A percentile compares a stretch with the other conserved stretches of the same genome.
These are phyloP conservation scores for Pararge aegeria DNA, from an alignment of 1,140 invertebrate genomes.

Conservation along the genomic window DNA sequence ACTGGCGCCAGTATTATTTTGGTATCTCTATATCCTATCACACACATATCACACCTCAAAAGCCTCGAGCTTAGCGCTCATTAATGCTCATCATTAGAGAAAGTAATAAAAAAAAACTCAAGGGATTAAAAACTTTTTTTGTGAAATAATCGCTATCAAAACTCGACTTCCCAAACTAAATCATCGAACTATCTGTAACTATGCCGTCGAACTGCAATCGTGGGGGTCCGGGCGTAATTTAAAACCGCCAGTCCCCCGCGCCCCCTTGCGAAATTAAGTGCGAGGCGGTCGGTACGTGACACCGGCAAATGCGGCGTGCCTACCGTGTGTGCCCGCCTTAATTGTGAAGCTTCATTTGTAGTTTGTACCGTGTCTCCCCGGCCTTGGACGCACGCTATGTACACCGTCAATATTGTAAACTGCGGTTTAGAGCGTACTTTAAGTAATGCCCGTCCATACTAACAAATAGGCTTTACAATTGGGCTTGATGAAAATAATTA, in stretches of 20 bases:
- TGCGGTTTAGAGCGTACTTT: conserved; percentile 6
- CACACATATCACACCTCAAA: too few relatives aligned
- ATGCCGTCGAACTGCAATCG: conserved; percentile 57
- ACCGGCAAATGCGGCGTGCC: conserved; percentile 64
- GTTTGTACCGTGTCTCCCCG: conserved; percentile 52
- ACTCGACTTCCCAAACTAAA: conserved; percentile 27
- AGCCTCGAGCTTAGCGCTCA: too few relatives aligned
- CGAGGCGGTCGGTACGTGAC: conserved; percentile 65
- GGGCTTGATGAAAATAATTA: too few relatives aligned
- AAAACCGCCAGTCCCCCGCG: conserved; percentile 58
- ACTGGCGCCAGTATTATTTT: too few relatives aligned
- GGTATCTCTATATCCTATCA: too few relatives aligned
- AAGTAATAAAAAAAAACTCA: too few relatives aligned
- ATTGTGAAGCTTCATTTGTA: conserved; percentile 71
- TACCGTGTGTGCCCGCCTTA: conserved; percentile 64
- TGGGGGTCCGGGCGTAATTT: conserved; percentile 60
- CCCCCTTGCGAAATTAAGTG: conserved; percentile 68
- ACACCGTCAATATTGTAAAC: conserved; percentile 19
- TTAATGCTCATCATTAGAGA: too few relatives aligned
- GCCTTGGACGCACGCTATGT: conserved; percentile 21
- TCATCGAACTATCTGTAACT: conserved; percentile 47
- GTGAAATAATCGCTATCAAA: background rate
- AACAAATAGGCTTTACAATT: background rate
- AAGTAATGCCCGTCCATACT: conserved; percentile 2
- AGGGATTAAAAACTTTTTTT: background rate